Evolutionary conservation across 2,797 vertebrate genomes (phyloP), one percentile per base, ranked within the genome.

Genomic region (Xenopus petersii): DNA sequence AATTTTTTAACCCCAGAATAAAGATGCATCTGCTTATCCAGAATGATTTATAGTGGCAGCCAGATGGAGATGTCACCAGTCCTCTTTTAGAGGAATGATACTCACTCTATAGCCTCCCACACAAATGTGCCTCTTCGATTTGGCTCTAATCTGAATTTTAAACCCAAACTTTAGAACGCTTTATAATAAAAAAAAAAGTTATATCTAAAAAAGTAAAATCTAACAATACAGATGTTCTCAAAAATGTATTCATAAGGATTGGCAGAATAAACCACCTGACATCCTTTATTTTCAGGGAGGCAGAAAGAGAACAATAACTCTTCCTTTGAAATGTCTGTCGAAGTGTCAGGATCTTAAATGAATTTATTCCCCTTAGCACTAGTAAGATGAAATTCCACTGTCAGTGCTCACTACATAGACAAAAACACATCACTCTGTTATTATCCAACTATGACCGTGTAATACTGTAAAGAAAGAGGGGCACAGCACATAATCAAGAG

Each of bases 311-410:
- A 76, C 71, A 80, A 82, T 84, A 81, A 80, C 61, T 67, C 80
- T 87, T 89, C 85, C 86, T 87, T 81, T 81, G 82, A 81, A 82
- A 86, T 80, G 80, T 74, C 82, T 88, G 87, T 86, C 84, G 84
- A 86, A 84, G 79, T 79, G 71, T 42, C 79, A 77, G 82, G 80
- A 80, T 81, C 81, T 75, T 85, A 81, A 84, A 85, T 87, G 83
- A 88, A 88, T 89, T 85, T 84, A 86, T 84, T 82, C 80, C 85
- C 82, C 83, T 56, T 86, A 82, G 84, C 80, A 85, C 1, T 24
- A 86, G 76, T 75, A 74, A 81, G 80, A 67, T 82, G 81, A 83
- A 86, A 84, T 85, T 77, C 77, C 74, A 75, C 79, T 85, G 87
- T 84, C 86, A 85, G 81, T 81, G 79, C 46, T 80, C 79, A 78